Evolutionary conservation across 1,140 invertebrate genomes (phyloP).

Genomic region (Rhopalosiphum padi): DNA sequence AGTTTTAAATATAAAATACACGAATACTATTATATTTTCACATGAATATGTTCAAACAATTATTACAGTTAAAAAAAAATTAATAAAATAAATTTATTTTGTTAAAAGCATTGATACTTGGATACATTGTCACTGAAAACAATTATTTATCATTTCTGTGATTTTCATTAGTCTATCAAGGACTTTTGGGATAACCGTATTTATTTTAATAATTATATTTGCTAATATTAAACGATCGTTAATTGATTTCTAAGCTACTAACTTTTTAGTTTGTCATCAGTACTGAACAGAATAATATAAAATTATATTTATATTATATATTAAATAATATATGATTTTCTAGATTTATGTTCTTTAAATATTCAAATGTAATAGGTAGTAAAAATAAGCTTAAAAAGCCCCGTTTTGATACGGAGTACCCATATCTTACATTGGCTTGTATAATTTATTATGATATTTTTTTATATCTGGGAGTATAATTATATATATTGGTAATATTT

Average conservation of each 20-base stretch:
- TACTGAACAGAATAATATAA: too few species aligned
- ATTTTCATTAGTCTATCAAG: neutral
- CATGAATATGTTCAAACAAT: neutral
- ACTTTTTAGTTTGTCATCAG: neutral
- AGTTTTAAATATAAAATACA: conserved; percentile 23
- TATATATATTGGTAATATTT: too few species aligned
- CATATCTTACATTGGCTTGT: too few species aligned
- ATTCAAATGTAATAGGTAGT: too few species aligned
- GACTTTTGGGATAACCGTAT: neutral
- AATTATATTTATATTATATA: too few species aligned
- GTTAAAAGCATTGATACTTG: neutral
- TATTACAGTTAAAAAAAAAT: neutral
- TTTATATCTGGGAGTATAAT: too few species aligned
- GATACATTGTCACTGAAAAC: neutral
- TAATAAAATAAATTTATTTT: neutral
- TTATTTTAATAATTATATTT: neutral
- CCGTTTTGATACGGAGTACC: too few species aligned
- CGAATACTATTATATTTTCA: conserved; percentile 36
- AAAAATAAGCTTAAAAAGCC: too few species aligned
- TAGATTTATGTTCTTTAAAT: too few species aligned
- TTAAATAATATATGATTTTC: too few species aligned
- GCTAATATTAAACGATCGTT: neutral
- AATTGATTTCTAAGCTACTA: neutral
- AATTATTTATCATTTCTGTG: neutral
- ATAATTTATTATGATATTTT: too few species aligned